Evolutionary conservation across 53 echinoderm and acorn worm species (phyloP).

Genomic region (Holothuria scabra): DNA sequence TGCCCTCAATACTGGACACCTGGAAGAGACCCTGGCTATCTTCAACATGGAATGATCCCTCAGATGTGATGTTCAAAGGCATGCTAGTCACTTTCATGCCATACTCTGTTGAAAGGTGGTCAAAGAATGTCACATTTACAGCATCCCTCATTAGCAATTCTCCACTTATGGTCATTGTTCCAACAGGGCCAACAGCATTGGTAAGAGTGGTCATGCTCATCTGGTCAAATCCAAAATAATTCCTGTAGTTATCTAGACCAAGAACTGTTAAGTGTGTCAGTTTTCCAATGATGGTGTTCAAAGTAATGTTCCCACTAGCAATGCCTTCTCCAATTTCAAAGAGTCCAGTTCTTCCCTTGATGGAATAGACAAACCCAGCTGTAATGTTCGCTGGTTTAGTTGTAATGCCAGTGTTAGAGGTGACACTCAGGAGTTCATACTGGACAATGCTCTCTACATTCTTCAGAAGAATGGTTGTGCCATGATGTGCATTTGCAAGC

Average conservation of each 20-base stretch:
- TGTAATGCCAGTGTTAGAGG: conserved; percentile 40
- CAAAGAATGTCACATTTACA: conserved; percentile 62
- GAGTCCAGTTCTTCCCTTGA: conserved; percentile 36
- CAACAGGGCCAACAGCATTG: not conserved
- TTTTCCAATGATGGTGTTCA: not conserved
- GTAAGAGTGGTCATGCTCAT: conserved; percentile 23
- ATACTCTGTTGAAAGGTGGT: conserved; percentile 22
- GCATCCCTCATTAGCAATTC: conserved; percentile 1
- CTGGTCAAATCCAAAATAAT: conserved; percentile 47
- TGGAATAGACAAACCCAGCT: conserved; percentile 27
- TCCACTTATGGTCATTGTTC: not conserved
- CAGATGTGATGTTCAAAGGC: conserved; percentile 58
- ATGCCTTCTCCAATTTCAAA: conserved; percentile 19
- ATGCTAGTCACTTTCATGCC: conserved; percentile 6
- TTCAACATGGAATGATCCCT: conserved; percentile 59
- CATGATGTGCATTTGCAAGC: conserved; percentile 44
- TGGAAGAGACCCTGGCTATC: conserved; percentile 65
- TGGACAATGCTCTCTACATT: conserved; percentile 69
- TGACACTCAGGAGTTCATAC: conserved; percentile 34
- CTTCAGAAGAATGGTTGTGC: conserved; percentile 42
- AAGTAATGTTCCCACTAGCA: conserved; percentile 8
- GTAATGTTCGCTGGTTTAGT: conserved; percentile 55
- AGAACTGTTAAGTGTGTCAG: not conserved
- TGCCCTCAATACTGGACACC: conserved; percentile 56
- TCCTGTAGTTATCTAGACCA: conserved; percentile 25